A percentile compares a stretch with the other conserved stretches of the same genome.
Evolutionary conservation across 2,797 vertebrate genomes (phyloP).

Genomic region (Falco novaeseelandiae): DNA sequence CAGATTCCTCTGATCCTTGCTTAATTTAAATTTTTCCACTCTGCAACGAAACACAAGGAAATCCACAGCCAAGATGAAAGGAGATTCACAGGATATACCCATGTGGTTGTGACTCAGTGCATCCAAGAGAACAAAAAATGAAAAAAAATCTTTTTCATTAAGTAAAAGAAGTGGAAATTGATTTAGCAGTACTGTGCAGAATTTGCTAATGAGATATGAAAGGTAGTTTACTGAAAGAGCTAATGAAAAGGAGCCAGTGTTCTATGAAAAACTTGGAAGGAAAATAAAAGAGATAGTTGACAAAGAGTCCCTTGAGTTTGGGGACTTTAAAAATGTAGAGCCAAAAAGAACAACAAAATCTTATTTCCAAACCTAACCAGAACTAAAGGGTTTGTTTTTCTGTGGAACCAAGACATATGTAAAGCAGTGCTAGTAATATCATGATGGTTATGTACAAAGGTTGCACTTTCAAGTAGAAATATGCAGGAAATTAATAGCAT

Average conservation of each 20-base stretch:
- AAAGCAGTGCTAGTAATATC: not conserved
- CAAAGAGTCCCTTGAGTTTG: slow-evolving; percentile 41
- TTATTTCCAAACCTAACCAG: not conserved
- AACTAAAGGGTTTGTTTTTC: not conserved
- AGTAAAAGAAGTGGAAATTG: slow-evolving; percentile 16
- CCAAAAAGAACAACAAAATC: not conserved
- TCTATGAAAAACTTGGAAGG: slow-evolving; percentile 33
- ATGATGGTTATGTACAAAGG: not conserved
- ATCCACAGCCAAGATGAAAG: not conserved
- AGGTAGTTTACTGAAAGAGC: slow-evolving; percentile 28
- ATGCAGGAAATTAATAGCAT: not conserved
- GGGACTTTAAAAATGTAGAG: not conserved
- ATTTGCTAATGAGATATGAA: slow-evolving; percentile 36
- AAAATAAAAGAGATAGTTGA: slow-evolving; percentile 30
- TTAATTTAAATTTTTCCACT: not conserved
- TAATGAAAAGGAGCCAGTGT: slow-evolving; percentile 34
- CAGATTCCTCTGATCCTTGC: not conserved
- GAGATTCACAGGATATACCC: slow-evolving; percentile 12
- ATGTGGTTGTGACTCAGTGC: slow-evolving; percentile 42
- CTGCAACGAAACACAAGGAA: not conserved
- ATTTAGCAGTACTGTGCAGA: not conserved
- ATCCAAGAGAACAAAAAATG: not conserved
- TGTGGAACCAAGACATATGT: not conserved
- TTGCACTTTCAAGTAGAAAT: not conserved
- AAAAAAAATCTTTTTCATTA: not conserved